Base-by-base conservation (phyloP, 2,113 vertebrate species). In the Callopanchax toddi region DNA sequence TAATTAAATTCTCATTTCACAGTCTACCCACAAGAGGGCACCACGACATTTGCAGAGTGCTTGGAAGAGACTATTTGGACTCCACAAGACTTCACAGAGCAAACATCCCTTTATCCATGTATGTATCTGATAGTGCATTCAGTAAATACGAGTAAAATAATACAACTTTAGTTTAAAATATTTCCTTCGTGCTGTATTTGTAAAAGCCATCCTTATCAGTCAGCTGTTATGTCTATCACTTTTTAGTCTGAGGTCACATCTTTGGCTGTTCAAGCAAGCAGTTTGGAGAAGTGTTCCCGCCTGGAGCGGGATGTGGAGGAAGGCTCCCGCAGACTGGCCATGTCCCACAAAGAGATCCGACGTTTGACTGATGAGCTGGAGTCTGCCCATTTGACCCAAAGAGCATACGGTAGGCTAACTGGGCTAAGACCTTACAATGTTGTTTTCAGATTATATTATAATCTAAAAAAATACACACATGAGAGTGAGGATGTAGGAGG, bases 11-110 rank as follows among this genome's bases (percentile, higher is more conserved):
- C 22, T 63, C 43, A 36, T 74, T 70, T 50, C 11, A 25, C 69
- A 82, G 67, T 62, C 48, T 71, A 17, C 42, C 75, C 89, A 81
- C 76, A 92, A 89, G 91, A 87, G 83, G 65, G 73, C 70, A n/a
- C 20, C 81, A 43, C 67, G 20, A 21, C 70, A 85, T 15, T 48
- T 72, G 64, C 89, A 87, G 51, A 92, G 83, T 21, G 51, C 88
- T 21, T 93, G 91, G 92, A 93, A 89, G 87, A 90, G 85, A 79
- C 84, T 93, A 11, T 87, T 93, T 60, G 91, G 92, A 68, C 78
- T 91, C 21, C 78, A 83, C 70, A 89, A 84, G 80, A 72, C 82
- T 29, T 58, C 82, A 68, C 86, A 90, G 60, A 83, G 70, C 67
- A 86, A 88, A 80, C 73, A 74, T 36, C 55, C 53, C 29, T 79